Conservation (phyloP, 2,888 invertebrate genomes). For the Macrosiphum euphorbiae region DNA sequence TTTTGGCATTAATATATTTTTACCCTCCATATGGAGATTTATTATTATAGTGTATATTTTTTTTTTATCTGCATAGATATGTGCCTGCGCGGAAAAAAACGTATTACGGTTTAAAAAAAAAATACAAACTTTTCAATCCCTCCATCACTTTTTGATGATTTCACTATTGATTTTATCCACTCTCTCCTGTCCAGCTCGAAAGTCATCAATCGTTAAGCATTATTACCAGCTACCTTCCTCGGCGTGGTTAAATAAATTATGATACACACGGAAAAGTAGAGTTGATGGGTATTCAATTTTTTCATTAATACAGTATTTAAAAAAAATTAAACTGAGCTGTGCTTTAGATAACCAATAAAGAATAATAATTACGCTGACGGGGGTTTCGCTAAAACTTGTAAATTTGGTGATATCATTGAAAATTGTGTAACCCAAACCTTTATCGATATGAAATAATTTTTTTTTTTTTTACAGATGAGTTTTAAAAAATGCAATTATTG, state of each 20-base stretch:
- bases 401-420: not conserved
- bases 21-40: constrained; percentile 19
- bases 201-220: constrained; percentile 29
- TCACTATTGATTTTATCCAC: constrained; percentile 19
- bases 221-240: not conserved
- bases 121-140: not conserved
- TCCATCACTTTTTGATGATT: constrained; percentile 19
- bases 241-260: constrained; percentile 9
- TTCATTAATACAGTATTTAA: not conserved
- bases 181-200: not conserved
- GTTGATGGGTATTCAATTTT: not conserved
- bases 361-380: not conserved
- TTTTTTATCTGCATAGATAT: constrained; percentile 4
- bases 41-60: constrained; percentile 14
- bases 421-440: not conserved
- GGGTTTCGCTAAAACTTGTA: not conserved
- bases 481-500: not conserved
- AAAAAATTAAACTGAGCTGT: not conserved
- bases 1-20: constrained; percentile 39
- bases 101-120: not conserved
- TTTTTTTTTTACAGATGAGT: not conserved
- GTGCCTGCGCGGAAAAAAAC: not conserved
- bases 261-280: not conserved
- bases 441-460: not conserved
- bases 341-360: not conserved